Percentiles rank a stretch among this genome's conserved stretches.
phyloP scores from a whole-genome alignment of 2,113 vertebrate species.

The Cyprinodon tularosa region DNA sequence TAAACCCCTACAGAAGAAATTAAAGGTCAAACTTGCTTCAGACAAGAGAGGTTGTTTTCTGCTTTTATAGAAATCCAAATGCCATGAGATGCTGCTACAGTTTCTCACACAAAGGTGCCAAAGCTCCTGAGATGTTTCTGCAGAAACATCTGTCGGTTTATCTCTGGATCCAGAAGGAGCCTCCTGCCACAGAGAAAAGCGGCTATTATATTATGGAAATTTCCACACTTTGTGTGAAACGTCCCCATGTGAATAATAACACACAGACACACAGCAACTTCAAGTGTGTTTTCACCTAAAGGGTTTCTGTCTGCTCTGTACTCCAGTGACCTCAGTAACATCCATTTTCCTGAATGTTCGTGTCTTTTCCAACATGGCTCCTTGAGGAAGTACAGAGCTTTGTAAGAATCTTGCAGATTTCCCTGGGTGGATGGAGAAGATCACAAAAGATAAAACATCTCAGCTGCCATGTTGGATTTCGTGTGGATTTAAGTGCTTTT shows the following conservation, averaged over 20 bases:
- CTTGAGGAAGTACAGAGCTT: too few species aligned
- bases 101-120: not conserved
- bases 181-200: not conserved
- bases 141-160: not conserved
- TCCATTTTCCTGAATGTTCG: too few species aligned
- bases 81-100: not conserved
- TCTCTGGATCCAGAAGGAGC: not conserved
- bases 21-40: slow-evolving; percentile 5
- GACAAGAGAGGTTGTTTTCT: not conserved
- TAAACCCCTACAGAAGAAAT: not conserved
- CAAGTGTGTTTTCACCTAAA: too few species aligned
- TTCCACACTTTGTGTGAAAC: not conserved
- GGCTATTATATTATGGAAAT: not conserved
- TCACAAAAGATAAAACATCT: too few species aligned
- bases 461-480: too few species aligned
- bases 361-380: too few species aligned
- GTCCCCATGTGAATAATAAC: not conserved
- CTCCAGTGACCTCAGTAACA: too few species aligned
- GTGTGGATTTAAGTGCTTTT: too few species aligned
- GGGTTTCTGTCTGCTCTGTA: too few species aligned
- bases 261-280: not conserved
- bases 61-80: not conserved
- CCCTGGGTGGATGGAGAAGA: too few species aligned
- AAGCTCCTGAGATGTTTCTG: not conserved
- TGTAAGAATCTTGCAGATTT: too few species aligned